Base-by-base conservation (phyloP, 2,797 vertebrate species). In the Syngnathus rostellatus region DNA sequence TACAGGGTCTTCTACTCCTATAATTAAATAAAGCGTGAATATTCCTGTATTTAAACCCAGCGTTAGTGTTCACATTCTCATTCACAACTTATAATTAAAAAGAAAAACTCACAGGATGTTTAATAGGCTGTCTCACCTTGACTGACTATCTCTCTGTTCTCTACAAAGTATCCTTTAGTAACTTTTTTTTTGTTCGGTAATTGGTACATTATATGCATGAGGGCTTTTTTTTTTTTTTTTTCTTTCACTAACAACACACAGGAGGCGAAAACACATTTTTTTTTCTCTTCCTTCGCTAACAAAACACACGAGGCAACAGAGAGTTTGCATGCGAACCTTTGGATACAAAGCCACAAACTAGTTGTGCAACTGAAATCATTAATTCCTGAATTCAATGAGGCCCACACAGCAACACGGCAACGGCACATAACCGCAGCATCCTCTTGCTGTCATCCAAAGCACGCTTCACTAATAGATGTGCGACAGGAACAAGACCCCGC, bases 381-480 rank as follows among this genome's bases (percentile, higher is more conserved):
- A 16, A 45, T 62, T 45, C 38, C 41, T 8, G 21, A 62, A 45
- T 62, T 8, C 60, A 62, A 16, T 45, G 60, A 45, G 60, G 40
- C 21, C 41, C 60, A 16, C 60, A 45, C 21, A 7, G 40, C 6
- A 62, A 43, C 38, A n/a, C 58, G 31, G 31, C 31, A 41, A 62
- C 21, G 16, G 12, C 60, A 23, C 60, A 62, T 62, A 62, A 45
- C 41, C 16, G 21, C 40, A 62, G 41, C 41, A 62, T 62, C 60
- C 41, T 62, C 41, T 25, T 16, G 40, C 60, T 62, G 41, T 6
- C 41, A 62, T 45, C 41, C 60, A 25, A 21, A 62, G 60, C 40
- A 16, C 23, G 60, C 60, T 41, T 45, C 12, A 62, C 60, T 62
- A 62, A 62, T 45, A 62, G 60, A 21, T 62, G 8, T 62, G 21